Percentiles rank a stretch among this genome's conserved stretches.
Evolutionary conservation across 2,888 invertebrate species (phyloP).

Genomic region (Apotomis turbidana): DNA sequence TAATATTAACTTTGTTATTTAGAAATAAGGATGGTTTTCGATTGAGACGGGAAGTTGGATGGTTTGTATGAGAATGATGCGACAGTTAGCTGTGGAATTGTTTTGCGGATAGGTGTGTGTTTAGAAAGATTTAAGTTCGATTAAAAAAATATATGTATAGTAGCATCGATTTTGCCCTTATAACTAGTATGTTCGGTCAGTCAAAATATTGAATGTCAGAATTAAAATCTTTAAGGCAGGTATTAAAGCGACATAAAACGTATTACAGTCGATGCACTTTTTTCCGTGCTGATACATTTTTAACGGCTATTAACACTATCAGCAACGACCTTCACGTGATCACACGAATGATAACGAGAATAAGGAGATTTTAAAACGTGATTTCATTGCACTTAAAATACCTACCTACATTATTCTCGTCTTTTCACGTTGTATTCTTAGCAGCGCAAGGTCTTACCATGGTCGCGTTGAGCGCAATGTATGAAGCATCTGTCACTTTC

Average conservation of each 20-base stretch:
- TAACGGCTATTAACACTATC: constrained; percentile 27
- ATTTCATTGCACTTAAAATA: constrained; percentile 13
- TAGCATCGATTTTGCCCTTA: too few relatives aligned
- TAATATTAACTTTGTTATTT: neutral
- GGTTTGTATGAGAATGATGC: neutral
- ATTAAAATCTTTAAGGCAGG: too few relatives aligned
- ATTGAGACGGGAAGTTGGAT: neutral
- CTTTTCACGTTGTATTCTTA: neutral
- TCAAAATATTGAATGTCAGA: too few relatives aligned
- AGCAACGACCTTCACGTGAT: constrained; percentile 4
- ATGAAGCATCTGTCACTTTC: too few relatives aligned
- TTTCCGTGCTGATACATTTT: neutral
- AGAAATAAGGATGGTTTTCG: neutral
- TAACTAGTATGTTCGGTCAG: too few relatives aligned
- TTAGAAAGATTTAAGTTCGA: neutral
- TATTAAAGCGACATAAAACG: neutral
- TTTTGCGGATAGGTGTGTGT: neutral
- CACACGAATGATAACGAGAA: constrained; percentile 7
- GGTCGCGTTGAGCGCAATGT: too few relatives aligned
- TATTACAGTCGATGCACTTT: constrained; percentile 12
- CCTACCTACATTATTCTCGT: constrained; percentile 3
- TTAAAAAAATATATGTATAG: neutral
- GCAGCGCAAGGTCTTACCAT: neutral
- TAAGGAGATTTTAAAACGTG: neutral
- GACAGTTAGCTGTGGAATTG: neutral